A percentile compares a stretch with the other conserved stretches of the same genome.
These are phyloP conservation scores for Saturnia japonica DNA, from an alignment of 2,888 invertebrate genomes.

Conservation along the genomic window DNA sequence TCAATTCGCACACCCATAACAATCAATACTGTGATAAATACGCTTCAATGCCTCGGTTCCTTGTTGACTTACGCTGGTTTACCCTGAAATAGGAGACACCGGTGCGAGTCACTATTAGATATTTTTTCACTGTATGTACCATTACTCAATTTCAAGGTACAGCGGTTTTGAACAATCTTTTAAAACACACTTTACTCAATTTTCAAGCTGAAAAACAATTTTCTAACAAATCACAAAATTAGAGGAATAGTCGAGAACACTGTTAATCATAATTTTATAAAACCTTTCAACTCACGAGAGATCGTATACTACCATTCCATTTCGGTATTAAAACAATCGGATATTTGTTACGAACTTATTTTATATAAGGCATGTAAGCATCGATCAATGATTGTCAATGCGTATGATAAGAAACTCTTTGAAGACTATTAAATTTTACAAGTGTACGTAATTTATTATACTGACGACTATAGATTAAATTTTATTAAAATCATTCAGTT, in stretches of 20 bases:
- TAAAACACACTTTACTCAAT: background rate
- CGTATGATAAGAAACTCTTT: background rate
- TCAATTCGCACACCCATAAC: no score
- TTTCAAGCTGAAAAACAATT: background rate
- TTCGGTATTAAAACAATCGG: background rate
- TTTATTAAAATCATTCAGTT: no score
- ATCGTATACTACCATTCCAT: background rate
- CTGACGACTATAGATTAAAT: no score
- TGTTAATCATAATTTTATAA: background rate
- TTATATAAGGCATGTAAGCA: background rate
- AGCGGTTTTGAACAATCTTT: background rate
- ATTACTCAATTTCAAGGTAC: background rate
- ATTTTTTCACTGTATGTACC: background rate
- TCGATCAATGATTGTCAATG: background rate
- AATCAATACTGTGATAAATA: no score
- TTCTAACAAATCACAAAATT: background rate
- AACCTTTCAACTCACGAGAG: conserved; percentile 2
- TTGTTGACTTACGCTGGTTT: background rate
- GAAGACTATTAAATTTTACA: background rate
- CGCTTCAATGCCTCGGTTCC: background rate
- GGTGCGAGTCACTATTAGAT: background rate
- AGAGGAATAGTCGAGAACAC: background rate
- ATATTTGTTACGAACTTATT: background rate
- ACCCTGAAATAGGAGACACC: background rate
- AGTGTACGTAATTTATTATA: background rate